phyloP scores from a whole-genome alignment of 2,113 vertebrate genomes.

The Gavia stellata region DNA sequence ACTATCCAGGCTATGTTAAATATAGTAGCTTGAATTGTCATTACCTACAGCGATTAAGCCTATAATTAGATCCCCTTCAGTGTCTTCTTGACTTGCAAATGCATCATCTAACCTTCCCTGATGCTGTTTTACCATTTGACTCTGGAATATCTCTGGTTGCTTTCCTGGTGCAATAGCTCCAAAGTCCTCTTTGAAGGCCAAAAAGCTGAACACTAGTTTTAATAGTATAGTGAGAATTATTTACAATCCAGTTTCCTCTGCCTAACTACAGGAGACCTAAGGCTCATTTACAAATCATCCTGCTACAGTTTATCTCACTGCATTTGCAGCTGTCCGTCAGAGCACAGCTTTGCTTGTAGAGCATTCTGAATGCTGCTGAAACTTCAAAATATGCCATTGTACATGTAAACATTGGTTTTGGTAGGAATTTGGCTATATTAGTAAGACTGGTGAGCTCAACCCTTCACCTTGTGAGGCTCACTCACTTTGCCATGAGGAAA shows the following conservation, averaged over 20 bases:
- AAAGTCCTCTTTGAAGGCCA: neutral
- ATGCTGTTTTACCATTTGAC: slow-evolving; percentile 32
- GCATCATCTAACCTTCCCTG: slow-evolving; percentile 19
- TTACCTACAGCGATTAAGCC: slow-evolving; percentile 30
- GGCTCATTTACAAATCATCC: neutral
- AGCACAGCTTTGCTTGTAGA: neutral
- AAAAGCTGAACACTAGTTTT: neutral
- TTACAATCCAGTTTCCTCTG: slow-evolving; percentile 29
- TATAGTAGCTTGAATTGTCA: slow-evolving; percentile 46
- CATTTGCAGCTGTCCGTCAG: neutral
- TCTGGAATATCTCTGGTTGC: neutral
- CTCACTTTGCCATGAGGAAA: neutral
- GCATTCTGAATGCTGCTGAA: neutral
- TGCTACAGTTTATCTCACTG: neutral
- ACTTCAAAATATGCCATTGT: neutral
- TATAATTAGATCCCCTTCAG: slow-evolving; percentile 54
- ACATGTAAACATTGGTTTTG: neutral
- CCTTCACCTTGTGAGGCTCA: neutral
- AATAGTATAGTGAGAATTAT: neutral
- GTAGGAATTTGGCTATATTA: neutral
- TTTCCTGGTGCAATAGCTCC: neutral
- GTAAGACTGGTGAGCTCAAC: neutral
- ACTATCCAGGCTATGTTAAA: slow-evolving; percentile 36
- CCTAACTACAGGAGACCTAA: neutral
- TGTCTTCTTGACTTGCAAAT: slow-evolving; percentile 51